phyloP scores from a whole-genome alignment of 1,140 invertebrate genomes.

The Drosophila varians region DNA sequence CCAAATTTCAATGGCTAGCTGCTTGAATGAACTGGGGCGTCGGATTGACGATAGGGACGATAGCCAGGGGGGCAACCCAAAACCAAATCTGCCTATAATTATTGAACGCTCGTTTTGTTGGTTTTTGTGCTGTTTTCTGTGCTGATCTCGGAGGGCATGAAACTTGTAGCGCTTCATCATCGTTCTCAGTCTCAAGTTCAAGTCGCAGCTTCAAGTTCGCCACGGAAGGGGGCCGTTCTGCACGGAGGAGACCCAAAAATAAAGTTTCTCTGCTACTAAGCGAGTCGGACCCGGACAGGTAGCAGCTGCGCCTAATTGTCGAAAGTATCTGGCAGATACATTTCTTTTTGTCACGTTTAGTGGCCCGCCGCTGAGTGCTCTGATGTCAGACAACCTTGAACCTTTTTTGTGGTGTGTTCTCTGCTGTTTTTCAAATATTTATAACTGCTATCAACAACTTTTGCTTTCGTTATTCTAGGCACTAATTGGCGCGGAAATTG shows the following conservation, averaged over 20 bases:
- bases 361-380: constrained; percentile 19
- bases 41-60: neutral
- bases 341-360: constrained; percentile 79
- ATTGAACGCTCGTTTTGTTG: constrained; percentile 35
- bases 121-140: too few species aligned
- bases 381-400: constrained; percentile 81
- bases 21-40: constrained; percentile 54
- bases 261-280: constrained; percentile 38
- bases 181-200: constrained; percentile 51
- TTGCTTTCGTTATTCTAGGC: constrained; percentile 67
- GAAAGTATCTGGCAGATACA: constrained; percentile 77
- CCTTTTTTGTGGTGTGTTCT: constrained; percentile 56
- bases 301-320: constrained; percentile 74
- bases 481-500: constrained; percentile 76
- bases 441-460: constrained; percentile 70
- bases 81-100: constrained; percentile 57
- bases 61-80: neutral
- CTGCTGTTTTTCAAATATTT: constrained; percentile 52
- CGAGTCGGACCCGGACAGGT: constrained; percentile 49
- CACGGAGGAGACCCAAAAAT: constrained; percentile 20
- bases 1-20: constrained; percentile 55
- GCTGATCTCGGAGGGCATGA: constrained; percentile 33
- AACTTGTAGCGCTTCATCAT: constrained; percentile 67
- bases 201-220: constrained; percentile 47
- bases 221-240: constrained; percentile 4